Conservation (phyloP, 92 coral and sea anemone species). For the Phenganax stokvisi region DNA sequence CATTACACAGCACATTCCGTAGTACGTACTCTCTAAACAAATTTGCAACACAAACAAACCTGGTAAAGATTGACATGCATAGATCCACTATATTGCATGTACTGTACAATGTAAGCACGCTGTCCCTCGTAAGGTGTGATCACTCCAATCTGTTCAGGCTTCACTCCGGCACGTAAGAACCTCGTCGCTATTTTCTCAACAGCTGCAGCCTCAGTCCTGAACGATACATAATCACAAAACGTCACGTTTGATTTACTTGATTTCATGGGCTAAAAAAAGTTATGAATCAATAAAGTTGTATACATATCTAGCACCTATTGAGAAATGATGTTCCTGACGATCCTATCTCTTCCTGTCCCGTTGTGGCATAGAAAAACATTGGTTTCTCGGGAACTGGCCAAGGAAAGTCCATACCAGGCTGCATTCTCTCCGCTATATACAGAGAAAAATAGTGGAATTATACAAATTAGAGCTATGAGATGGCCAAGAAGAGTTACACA, state of each 20-base stretch:
- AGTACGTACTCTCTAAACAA: background rate
- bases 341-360: slow-evolving; percentile 99
- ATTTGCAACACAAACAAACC: slow-evolving; percentile 45
- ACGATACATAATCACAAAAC: background rate
- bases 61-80: slow-evolving; percentile 90
- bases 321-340: slow-evolving; percentile 98
- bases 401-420: slow-evolving; percentile 95
- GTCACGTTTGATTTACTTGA: background rate
- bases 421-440: slow-evolving; percentile 77
- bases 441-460: background rate
- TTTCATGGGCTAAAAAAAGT: background rate
- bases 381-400: slow-evolving; percentile 99
- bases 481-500: background rate
- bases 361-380: slow-evolving; percentile 93
- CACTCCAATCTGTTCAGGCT: slow-evolving; percentile 98
- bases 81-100: slow-evolving; percentile 99
- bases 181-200: slow-evolving; percentile 98
- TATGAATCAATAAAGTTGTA: background rate
- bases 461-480: background rate
- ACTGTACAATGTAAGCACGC: slow-evolving; percentile 95
- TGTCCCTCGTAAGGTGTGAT: slow-evolving; percentile 98
- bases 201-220: slow-evolving; percentile 96
- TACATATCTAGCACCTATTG: slow-evolving; percentile 61
- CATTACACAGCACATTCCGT: too few species aligned
- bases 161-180: slow-evolving; percentile 93